Base-by-base conservation (phyloP, 2,113 vertebrate genomes). In the Gallinago paraguaiae region DNA sequence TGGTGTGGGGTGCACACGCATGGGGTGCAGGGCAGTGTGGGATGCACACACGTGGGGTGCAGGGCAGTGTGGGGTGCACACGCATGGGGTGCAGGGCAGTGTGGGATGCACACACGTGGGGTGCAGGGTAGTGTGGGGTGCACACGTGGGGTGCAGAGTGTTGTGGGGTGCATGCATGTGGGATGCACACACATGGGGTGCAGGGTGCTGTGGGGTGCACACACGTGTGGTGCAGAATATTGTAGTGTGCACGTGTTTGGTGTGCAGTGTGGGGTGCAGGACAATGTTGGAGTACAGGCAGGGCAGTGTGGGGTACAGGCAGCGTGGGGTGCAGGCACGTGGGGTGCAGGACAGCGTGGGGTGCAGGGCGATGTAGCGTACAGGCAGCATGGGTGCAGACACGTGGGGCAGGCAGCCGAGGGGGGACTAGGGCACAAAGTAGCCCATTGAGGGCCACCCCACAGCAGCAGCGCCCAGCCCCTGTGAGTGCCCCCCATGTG, bases 371-470 rank as follows among this genome's bases (percentile, higher is more conserved):
- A 23, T 11, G 22, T 10, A 17, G 39, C 8, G 18, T 53, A 13
- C 12, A 4, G 31, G 17, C 7, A 3, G 28, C 11, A 3, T 3
- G 23, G 23, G 22, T 24, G 46, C 22, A 16, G 18, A 30, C 39
- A 30, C 17, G 5, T 39, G 30, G 18, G 22, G 35, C 2, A 0
- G 37, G 45, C 35, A 27, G 17, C 24, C 0, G 1, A 4, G 16
- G 27, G 28, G 27, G 10, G 3, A 6, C 28, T 6, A 41, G 31
- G 27, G 6, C 61, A 78, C 90, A 74, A 79, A 75, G 59, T 33
- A 39, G 39, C 45, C 46, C 77, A 35, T 82, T 90, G 61, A 85
- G 46, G 61, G 69, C 22, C 35, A 13, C 31, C 11, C 50, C 3
- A 2, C 76, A 13, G 46, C 54, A n/a, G 72, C 50, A 8, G 46